phyloP scores from a whole-genome alignment of 2,888 invertebrate species.

The Drosophila mimica region DNA sequence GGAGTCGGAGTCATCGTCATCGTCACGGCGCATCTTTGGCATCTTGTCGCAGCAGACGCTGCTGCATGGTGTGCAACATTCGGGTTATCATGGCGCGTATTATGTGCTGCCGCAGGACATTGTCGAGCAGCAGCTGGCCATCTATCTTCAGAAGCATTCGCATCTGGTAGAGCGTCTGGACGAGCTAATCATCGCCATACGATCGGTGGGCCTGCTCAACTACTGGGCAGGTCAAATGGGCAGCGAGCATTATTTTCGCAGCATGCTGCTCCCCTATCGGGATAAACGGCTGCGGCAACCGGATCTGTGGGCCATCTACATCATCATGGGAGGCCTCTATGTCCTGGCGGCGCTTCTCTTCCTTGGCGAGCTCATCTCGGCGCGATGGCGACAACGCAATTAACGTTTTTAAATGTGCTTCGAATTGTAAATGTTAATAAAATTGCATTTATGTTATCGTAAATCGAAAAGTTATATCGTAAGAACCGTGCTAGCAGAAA shows the following conservation, averaged over 20 bases:
- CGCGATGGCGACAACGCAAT: conserved; percentile 3
- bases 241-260: not conserved
- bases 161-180: conserved; percentile 52
- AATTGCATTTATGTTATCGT: not conserved
- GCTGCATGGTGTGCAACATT: not conserved
- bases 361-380: conserved; percentile 44
- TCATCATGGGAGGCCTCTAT: not conserved
- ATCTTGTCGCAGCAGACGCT: not conserved
- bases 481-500: not conserved
- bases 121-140: not conserved
- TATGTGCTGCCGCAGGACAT: not conserved
- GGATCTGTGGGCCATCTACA: not conserved
- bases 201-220: conserved; percentile 54
- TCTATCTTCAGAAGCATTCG: not conserved
- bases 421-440: not conserved
- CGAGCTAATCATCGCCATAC: conserved; percentile 47
- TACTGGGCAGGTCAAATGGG: conserved; percentile 42
- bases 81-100: not conserved
- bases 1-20: not conserved
- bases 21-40: not conserved
- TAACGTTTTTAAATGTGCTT: not conserved
- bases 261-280: not conserved
- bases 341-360: not conserved
- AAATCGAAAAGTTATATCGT: not conserved
- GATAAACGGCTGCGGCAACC: not conserved